A percentile compares a stretch with the other conserved stretches of the same genome.
Evolutionary conservation across 2,113 vertebrate genomes (phyloP).

Genomic region (Nycticryphes semicollaris): DNA sequence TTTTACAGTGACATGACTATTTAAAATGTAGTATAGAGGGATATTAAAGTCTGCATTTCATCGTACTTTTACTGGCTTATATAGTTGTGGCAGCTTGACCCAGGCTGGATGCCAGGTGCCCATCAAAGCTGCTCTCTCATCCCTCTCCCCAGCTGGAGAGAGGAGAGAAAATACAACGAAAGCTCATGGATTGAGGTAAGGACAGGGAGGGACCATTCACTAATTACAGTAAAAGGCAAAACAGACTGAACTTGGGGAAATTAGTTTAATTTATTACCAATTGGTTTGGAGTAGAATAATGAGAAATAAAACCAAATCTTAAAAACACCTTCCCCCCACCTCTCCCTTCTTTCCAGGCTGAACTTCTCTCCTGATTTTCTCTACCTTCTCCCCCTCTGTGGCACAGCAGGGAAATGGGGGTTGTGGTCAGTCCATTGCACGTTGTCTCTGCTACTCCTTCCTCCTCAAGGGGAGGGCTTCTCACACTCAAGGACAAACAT

Average conservation of each 20-base stretch:
- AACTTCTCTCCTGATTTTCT: neutral
- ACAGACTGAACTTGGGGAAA: neutral
- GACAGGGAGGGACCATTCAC: neutral
- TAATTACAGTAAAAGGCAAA: neutral
- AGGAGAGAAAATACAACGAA: neutral
- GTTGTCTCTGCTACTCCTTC: neutral
- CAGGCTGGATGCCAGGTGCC: neutral
- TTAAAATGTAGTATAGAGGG: neutral
- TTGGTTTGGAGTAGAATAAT: neutral
- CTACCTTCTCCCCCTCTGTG: fast-evolving
- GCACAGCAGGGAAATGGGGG: neutral
- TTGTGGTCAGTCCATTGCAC: neutral
- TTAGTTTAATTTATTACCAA: neutral
- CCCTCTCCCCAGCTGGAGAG: neutral
- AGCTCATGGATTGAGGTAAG: neutral
- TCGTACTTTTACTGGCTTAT: neutral
- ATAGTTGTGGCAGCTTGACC: neutral
- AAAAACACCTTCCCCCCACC: neutral
- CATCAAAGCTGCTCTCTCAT: neutral
- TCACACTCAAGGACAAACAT: neutral
- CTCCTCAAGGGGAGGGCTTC: neutral
- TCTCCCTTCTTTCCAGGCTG: neutral
- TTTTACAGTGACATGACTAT: neutral
- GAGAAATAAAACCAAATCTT: neutral
- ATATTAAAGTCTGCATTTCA: neutral